Evolutionary conservation across 2,113 vertebrate species (phyloP), one percentile per base, ranked within the genome.

Genomic region (Tympanuchus pallidicinctus): DNA sequence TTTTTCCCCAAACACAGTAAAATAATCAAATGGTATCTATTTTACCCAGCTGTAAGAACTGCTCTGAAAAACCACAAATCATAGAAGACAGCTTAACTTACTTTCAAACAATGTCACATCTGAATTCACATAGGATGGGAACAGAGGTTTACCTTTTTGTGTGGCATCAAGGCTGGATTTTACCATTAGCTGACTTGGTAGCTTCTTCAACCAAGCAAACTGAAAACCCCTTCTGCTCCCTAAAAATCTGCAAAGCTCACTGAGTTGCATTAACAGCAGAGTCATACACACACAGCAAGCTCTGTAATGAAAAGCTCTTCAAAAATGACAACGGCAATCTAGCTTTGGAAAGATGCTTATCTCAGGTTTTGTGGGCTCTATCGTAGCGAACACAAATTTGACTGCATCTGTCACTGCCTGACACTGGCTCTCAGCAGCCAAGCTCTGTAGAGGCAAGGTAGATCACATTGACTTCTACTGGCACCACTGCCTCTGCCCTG

Each of bases 51-150:
- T 57, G 7, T 43, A 79, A 84, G 70, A 92, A 76, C 10, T 65
- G 74, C 30, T 89, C 56, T 90, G n/a, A 75, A 86, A 80, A 75
- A 54, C 3, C 16, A n/a, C 45, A 77, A 80, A 90, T 69, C 70
- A 66, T 75, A 50, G 7, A 77, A 61, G 10, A 66, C 40, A 82
- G 3, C 43, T 75, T 85, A 88, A 43, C 2, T 89, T 56, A 45
- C 1, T 22, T 61, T 48, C 45, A 78, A 89, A 82, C 52, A 73
- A 74, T 74, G 85, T 82, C 28, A 71, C 18, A 63, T 42, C 59
- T 92, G 71, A 85, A 90, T 87, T 91, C 40, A 84, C 22, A 36
- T 78, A n/a, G 22, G 30, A 32, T 48, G 32, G 13, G 60, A 82
- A 34, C 42, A 69, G 59, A 36, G 69, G 73, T 50, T 74, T 71